These are phyloP conservation scores for Laupala kohalensis DNA, from an alignment of 1,140 invertebrate genomes.

Conservation along the genomic window DNA sequence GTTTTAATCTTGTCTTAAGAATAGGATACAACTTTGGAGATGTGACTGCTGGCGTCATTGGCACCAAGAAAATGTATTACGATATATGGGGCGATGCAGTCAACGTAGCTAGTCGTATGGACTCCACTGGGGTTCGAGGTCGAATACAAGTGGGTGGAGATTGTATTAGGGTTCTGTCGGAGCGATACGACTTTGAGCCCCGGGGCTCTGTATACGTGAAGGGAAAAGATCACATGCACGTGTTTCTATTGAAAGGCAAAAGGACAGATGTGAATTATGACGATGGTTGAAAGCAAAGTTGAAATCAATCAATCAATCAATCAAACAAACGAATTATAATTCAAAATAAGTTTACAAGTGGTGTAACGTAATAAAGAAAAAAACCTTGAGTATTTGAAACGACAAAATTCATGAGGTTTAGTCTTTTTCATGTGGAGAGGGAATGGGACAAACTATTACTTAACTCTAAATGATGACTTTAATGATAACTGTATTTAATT, in stretches of 20 bases:
- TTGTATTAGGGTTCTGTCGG: conserved; percentile 48
- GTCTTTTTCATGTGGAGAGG: too few relatives aligned
- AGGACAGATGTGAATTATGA: not conserved
- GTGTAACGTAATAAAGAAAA: too few relatives aligned
- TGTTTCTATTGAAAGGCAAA: conserved; percentile 44
- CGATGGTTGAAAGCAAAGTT: conserved; percentile 1
- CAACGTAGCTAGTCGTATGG: conserved; percentile 93
- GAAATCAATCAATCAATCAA: too few relatives aligned
- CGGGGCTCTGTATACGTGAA: conserved; percentile 85
- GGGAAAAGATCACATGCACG: conserved; percentile 89
- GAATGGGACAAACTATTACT: too few relatives aligned
- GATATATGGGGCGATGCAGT: conserved; percentile 99
- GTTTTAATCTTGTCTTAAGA: conserved; percentile 83
- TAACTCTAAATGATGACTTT: too few relatives aligned
- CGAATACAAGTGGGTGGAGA: conserved; percentile 74
- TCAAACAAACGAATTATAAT: too few relatives aligned
- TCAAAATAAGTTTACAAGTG: too few relatives aligned
- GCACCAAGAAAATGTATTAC: conserved; percentile 89
- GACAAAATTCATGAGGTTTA: too few relatives aligned
- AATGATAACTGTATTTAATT: too few relatives aligned
- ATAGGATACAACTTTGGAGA: conserved; percentile 76
- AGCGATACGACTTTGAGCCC: conserved; percentile 61
- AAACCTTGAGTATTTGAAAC: too few relatives aligned
- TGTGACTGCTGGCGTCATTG: conserved; percentile 90
- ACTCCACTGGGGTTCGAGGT: conserved; percentile 76